Conservation (phyloP, 2,113 vertebrate species). For the Neogobius melanostomus region DNA sequence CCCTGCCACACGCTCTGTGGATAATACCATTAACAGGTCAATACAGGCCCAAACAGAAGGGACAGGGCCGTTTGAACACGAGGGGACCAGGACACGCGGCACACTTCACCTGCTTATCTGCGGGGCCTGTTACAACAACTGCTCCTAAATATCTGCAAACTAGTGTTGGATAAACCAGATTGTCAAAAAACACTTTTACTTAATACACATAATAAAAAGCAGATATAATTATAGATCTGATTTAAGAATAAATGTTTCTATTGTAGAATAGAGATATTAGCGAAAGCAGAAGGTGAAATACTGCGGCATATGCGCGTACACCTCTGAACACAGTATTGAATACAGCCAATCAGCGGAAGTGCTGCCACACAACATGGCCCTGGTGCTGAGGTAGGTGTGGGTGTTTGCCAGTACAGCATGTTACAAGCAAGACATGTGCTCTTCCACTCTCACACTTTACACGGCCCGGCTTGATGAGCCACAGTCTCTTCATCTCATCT, state of each 20-base stretch:
- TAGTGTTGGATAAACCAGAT: neutral
- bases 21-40: slow-evolving; percentile 74
- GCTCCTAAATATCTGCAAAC: slow-evolving; percentile 33
- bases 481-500: slow-evolving; percentile 16
- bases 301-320: neutral
- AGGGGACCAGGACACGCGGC: slow-evolving; percentile 30
- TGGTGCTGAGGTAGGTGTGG: slow-evolving; percentile 44
- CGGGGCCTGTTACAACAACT: slow-evolving; percentile 47
- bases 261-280: neutral
- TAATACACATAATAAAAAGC: neutral
- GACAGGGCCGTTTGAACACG: slow-evolving; percentile 35
- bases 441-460: slow-evolving; percentile 19
- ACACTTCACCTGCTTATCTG: slow-evolving; percentile 41
- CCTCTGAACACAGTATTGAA: neutral
- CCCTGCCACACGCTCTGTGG: slow-evolving; percentile 68
- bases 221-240: neutral
- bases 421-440: slow-evolving; percentile 61
- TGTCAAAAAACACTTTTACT: neutral
- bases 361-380: slow-evolving; percentile 18
- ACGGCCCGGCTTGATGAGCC: slow-evolving; percentile 11
- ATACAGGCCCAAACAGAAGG: slow-evolving; percentile 46
- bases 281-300: neutral
- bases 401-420: slow-evolving; percentile 52
- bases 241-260: neutral
- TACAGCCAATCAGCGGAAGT: neutral